Percentiles rank a stretch among this genome's conserved stretches.
phyloP scores from a whole-genome alignment of 2,113 vertebrate genomes.

The Pomatostomus ruficeps region DNA sequence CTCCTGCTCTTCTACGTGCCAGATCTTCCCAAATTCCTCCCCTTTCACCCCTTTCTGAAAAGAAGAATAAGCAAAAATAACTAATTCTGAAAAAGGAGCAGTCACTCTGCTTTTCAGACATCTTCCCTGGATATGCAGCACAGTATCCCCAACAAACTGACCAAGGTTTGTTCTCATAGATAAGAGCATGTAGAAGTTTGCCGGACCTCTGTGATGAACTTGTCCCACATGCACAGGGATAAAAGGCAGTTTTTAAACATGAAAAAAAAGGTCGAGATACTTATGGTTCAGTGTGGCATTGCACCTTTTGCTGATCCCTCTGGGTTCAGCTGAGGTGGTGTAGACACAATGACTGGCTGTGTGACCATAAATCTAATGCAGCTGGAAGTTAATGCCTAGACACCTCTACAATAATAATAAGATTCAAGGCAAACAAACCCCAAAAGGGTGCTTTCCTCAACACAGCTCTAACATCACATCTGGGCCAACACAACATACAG shows the following conservation, averaged over 20 bases:
- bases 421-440: background rate
- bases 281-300: background rate
- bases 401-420: background rate
- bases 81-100: background rate
- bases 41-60: background rate
- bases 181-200: background rate
- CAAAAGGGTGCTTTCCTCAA: background rate
- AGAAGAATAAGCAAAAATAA: background rate
- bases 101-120: background rate
- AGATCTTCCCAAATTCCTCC: background rate
- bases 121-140: background rate
- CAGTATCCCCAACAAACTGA: background rate
- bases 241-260: background rate
- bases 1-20: accelerated
- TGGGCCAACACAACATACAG: background rate
- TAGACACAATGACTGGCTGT: background rate
- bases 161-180: background rate
- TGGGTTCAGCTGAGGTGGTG: background rate
- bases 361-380: background rate
- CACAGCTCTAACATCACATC: background rate
- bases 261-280: background rate
- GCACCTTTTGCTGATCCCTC: background rate
- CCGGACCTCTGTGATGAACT: accelerated
- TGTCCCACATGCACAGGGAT: background rate
- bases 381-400: background rate